A percentile compares a stretch with the other conserved stretches of the same genome.
Conservation (phyloP, 2,888 invertebrate species). For the Meiosimyza platycephala region DNA sequence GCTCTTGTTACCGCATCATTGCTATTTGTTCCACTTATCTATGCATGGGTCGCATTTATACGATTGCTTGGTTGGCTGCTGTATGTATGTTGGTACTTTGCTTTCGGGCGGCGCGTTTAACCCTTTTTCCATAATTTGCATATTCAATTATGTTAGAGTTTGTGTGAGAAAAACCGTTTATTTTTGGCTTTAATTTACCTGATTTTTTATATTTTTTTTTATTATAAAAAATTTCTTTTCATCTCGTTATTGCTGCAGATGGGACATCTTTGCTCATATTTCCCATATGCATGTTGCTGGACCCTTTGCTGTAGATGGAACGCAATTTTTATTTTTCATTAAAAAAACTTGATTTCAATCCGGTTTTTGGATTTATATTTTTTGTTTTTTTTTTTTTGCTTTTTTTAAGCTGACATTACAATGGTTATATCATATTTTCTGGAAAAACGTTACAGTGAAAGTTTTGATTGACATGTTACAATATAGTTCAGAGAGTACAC, state of each 20-base stretch:
- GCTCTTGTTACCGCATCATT: conserved; percentile 3
- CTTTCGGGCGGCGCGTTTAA: not conserved
- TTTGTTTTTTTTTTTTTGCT: not conserved
- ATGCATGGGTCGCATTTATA: conserved; percentile 10
- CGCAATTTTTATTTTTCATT: not conserved
- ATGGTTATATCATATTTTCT: not conserved
- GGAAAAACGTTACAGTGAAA: not conserved
- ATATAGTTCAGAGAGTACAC: too few species aligned
- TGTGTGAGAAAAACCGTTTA: conserved; percentile 12
- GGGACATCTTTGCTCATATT: conserved; percentile 1
- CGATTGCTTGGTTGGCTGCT: not conserved
- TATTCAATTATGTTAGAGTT: conserved; percentile 8
- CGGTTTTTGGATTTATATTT: not conserved
- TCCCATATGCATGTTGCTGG: not conserved
- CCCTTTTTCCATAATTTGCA: conserved; percentile 27
- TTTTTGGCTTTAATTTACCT: conserved; percentile 9
- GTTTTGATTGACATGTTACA: not conserved
- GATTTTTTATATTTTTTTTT: conserved; percentile 20
- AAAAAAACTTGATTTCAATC: conserved; percentile 6
- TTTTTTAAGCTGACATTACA: not conserved
- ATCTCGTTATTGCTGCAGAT: conserved; percentile 17
- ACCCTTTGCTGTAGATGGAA: not conserved
- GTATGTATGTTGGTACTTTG: not conserved
- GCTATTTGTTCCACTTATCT: conserved; percentile 19
- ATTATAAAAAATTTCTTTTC: conserved; percentile 11